Evolutionary conservation across 2,888 invertebrate species (phyloP).

Genomic region (Plebejus melissa): DNA sequence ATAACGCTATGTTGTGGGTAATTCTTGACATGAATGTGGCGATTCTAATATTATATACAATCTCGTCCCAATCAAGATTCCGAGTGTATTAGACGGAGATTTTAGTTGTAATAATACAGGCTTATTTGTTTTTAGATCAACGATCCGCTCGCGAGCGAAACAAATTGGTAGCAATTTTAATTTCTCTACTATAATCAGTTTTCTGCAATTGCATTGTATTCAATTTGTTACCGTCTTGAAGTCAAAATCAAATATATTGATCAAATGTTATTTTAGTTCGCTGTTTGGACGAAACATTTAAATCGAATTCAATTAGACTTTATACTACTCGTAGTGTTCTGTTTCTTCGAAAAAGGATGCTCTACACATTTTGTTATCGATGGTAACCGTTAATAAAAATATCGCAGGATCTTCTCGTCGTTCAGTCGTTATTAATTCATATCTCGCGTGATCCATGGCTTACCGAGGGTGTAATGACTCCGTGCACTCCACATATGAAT

Average conservation of each 20-base stretch:
- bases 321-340: neutral
- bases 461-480: constrained; percentile 36
- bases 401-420: constrained; percentile 5
- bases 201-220: constrained; percentile 5
- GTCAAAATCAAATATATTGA: neutral
- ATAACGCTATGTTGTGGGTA: neutral
- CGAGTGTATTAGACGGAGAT: neutral
- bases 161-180: constrained; percentile 24
- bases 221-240: neutral
- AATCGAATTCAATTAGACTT: neutral
- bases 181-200: constrained; percentile 4
- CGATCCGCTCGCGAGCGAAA: constrained; percentile 9
- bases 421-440: constrained; percentile 17
- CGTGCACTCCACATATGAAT: constrained; percentile 35
- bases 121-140: constrained; percentile 22
- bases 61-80: constrained; percentile 3
- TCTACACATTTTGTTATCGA: neutral
- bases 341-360: neutral
- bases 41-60: constrained; percentile 24
- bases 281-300: neutral
- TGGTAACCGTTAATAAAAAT: neutral
- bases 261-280: neutral
- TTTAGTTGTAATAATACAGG: constrained; percentile 5
- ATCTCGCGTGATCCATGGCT: constrained; percentile 33
- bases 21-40: constrained; percentile 5